These are phyloP conservation scores for Xiphias gladius DNA, from an alignment of 2,113 vertebrate species.

Conservation along the genomic window DNA sequence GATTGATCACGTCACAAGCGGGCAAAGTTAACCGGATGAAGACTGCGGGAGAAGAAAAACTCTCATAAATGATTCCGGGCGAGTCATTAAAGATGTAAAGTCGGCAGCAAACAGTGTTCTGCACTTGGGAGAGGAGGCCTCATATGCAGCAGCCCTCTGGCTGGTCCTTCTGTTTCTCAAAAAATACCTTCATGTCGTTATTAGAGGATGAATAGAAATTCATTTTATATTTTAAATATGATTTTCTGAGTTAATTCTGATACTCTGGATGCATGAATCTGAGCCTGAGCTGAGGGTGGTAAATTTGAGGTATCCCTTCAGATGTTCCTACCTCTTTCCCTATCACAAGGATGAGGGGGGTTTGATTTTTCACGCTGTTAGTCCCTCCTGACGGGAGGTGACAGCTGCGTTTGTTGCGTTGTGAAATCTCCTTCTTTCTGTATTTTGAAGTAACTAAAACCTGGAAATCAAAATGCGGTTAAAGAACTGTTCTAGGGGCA, in stretches of 20 bases:
- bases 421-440: neutral
- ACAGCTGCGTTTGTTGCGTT: neutral
- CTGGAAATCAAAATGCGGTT: neutral
- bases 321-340: neutral
- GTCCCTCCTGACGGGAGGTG: neutral
- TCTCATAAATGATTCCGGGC: slow-evolving; percentile 73
- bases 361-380: neutral
- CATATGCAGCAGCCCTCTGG: neutral
- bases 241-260: neutral
- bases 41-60: slow-evolving; percentile 70
- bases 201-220: neutral
- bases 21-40: slow-evolving; percentile 58
- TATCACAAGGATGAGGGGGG: neutral
- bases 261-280: too few species aligned
- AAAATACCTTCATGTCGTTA: neutral
- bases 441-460: neutral
- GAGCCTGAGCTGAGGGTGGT: too few species aligned
- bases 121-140: slow-evolving; percentile 30
- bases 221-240: neutral
- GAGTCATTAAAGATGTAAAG: slow-evolving; percentile 67
- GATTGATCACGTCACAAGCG: slow-evolving; percentile 77
- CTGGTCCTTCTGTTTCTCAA: neutral
- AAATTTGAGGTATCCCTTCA: too few species aligned
- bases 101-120: slow-evolving; percentile 43
- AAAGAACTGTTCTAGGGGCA: neutral